Evolutionary conservation across 2,113 vertebrate genomes (phyloP).

Genomic region (Toxostoma redivivum): DNA sequence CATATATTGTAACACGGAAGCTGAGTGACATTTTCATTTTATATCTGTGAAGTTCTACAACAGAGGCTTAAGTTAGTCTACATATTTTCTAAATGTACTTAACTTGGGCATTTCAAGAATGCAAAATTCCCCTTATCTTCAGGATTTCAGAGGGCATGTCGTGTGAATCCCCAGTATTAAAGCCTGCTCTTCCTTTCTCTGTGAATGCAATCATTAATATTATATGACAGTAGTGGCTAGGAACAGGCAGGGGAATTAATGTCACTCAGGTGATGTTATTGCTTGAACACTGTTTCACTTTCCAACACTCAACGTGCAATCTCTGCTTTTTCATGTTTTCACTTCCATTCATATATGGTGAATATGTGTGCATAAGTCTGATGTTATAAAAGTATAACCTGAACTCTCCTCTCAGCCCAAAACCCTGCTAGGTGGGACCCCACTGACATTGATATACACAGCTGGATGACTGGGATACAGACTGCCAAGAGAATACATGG

Average conservation of each 20-base stretch:
- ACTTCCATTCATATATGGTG: background rate
- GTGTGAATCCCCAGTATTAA: background rate
- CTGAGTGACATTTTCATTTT: constrained; percentile 13
- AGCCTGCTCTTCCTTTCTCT: background rate
- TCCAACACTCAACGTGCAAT: background rate
- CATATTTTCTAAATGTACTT: constrained; percentile 7
- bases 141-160: background rate
- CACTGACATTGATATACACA: background rate
- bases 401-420: background rate
- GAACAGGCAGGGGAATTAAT: background rate
- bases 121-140: background rate
- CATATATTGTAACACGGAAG: background rate
- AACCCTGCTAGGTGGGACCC: rapidly evolving
- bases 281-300: background rate
- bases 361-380: background rate
- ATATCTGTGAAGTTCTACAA: background rate
- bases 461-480: background rate
- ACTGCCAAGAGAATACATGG: background rate
- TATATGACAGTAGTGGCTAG: background rate
- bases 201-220: background rate
- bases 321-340: background rate
- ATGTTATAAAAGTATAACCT: background rate
- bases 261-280: background rate
- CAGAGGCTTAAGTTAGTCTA: background rate
- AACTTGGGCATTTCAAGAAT: background rate